Percentiles rank a stretch among this genome's conserved stretches.
phyloP scores from a whole-genome alignment of 2,113 vertebrate genomes.

The Saimiri boliviensis region DNA sequence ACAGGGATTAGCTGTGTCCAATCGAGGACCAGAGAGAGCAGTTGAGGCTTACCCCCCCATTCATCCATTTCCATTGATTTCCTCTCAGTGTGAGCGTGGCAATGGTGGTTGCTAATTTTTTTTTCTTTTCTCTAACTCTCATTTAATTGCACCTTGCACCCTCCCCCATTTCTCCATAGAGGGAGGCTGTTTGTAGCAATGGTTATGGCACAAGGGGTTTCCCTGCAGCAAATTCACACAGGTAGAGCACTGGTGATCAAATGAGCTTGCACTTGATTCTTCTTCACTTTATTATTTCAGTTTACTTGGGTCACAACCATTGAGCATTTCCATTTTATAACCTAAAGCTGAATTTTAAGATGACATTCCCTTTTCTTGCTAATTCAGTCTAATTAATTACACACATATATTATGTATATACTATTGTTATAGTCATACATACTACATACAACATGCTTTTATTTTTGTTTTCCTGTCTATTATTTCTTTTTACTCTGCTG shows the following conservation, averaged over 20 bases:
- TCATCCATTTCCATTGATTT: constrained; percentile 56
- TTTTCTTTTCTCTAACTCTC: not conserved
- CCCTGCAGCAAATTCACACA: not conserved
- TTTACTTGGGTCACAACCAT: not conserved
- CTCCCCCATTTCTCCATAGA: not conserved
- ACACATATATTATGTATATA: not conserved
- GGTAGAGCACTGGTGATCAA: not conserved
- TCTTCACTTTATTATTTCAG: not conserved
- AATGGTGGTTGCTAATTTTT: not conserved
- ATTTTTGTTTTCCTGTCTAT: not conserved
- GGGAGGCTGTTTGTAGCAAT: not conserved
- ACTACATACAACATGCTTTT: not conserved
- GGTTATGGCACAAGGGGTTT: not conserved
- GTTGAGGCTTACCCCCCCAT: not conserved
- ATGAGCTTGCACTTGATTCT: not conserved
- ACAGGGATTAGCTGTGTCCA: constrained; percentile 67
- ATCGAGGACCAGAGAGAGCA: not conserved
- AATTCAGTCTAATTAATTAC: not conserved
- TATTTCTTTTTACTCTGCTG: not conserved
- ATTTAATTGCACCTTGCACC: not conserved
- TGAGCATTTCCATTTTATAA: not conserved
- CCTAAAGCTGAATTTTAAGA: not conserved
- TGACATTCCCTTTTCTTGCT: not conserved
- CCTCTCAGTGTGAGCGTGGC: not conserved
- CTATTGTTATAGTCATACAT: not conserved